Base-by-base conservation (phyloP, 2,888 invertebrate species). In the Dyspetes luteomarginatus region DNA sequence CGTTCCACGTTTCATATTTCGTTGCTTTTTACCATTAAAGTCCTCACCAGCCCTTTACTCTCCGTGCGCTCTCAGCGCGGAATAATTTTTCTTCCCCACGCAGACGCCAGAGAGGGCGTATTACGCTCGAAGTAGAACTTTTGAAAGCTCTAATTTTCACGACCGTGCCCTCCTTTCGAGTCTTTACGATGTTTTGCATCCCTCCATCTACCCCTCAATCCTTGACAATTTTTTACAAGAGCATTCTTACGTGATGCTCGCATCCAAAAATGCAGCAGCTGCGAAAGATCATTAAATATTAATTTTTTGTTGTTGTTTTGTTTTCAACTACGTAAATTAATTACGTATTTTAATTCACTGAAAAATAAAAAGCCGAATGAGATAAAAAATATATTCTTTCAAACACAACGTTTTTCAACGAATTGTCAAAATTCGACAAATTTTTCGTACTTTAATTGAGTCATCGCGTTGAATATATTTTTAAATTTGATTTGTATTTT, bases 1-100 rank as follows among this genome's bases (percentile, higher is more conserved):
- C 78, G 78, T 67, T 81, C 82, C 48, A 58, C 80, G 78, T 86
- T 86, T 82, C 81, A 81, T 83, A 85, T 84, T 85, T 85, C 80
- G 81, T 41, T 84, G 82, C 7, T 9, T 50, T 85, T 86, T 84
- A 84, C 81, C 78, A 80, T 69, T 68, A 75, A 83, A 78, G 62
- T 72, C 74, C 73, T 78, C 65, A 80, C 60, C 30, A 28, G 15
- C 22, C 36, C 36, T n/a, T 43, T 12, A 12, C 15, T 12, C 64
- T 22, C 7, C 7, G 7, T 30, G 41, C 64, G 43, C 82, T 82
- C 84, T 73, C 58, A 76, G 60, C 67, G 19, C n/a, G 55, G 82
- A 71, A 62, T 77, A 69, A 68, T 77, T 81, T 72, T 81, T 77
- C 30, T 26, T 5, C 24, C 74, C 58, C 56, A 50, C 67, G 62